phyloP scores from a whole-genome alignment of 1,140 invertebrate genomes.

The Dolichoris vasculosae region DNA sequence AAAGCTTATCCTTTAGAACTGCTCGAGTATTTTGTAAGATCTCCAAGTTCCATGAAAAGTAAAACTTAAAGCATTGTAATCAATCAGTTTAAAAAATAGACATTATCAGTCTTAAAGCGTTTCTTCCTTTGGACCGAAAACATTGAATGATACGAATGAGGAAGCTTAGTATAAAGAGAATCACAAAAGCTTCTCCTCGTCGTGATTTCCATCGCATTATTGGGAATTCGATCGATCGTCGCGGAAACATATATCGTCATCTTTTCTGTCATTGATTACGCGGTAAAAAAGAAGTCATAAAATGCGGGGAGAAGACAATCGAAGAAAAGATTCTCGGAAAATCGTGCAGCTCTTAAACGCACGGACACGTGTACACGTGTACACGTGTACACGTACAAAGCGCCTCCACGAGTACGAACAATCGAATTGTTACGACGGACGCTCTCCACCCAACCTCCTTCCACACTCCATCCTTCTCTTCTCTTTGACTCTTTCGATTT shows the following conservation, averaged over 20 bases:
- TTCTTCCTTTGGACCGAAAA: background rate
- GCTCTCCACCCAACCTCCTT: background rate
- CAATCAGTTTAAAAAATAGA: background rate
- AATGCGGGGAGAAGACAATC: background rate
- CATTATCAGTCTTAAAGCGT: background rate
- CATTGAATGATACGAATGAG: background rate
- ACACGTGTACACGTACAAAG: background rate
- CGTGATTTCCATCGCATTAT: constrained; percentile 20
- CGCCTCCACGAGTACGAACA: background rate
- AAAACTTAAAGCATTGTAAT: background rate
- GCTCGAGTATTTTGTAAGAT: too few relatives aligned
- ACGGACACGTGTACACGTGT: background rate
- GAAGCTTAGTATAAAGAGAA: background rate
- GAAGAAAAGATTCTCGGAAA: constrained; percentile 4
- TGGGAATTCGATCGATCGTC: constrained; percentile 16
- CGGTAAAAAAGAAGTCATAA: background rate
- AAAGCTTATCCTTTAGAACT: too few relatives aligned
- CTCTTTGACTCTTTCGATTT: background rate
- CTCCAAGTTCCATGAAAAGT: background rate
- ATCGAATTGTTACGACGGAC: constrained; percentile 12
- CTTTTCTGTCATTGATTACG: constrained; percentile 1
- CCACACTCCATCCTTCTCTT: background rate
- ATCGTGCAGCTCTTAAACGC: background rate
- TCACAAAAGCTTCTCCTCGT: background rate
- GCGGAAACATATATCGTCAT: constrained; percentile 1